Evolutionary conservation across 2,888 invertebrate genomes (phyloP).

Genomic region (Drosophila fungiperda): DNA sequence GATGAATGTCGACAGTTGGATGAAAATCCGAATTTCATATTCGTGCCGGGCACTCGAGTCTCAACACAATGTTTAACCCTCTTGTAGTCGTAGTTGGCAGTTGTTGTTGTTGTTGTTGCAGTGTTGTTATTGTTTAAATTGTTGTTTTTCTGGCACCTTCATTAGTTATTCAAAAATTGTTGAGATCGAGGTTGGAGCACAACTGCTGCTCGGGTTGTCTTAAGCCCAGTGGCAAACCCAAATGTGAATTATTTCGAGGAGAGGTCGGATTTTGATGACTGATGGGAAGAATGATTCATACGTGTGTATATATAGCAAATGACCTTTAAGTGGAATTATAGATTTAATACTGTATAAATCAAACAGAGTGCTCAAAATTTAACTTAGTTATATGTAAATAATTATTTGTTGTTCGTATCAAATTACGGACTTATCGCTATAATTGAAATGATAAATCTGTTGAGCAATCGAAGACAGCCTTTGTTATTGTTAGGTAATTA

Average conservation of each 20-base stretch:
- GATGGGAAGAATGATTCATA: constrained; percentile 20
- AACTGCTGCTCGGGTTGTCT: constrained; percentile 67
- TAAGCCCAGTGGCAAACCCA: constrained; percentile 45
- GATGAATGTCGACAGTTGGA: constrained; percentile 78
- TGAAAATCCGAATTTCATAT: constrained; percentile 77
- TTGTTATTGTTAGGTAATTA: constrained; percentile 12
- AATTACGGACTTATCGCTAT: background rate
- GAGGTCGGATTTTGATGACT: constrained; percentile 17
- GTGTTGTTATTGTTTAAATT: constrained; percentile 66
- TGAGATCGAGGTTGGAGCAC: constrained; percentile 59
- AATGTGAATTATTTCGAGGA: constrained; percentile 51
- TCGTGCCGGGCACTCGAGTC: constrained; percentile 68
- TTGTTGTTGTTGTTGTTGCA: constrained; percentile 15
- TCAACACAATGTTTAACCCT: constrained; percentile 52
- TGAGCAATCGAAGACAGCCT: background rate
- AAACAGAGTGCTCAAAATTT: constrained; percentile 1
- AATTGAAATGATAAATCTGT: background rate
- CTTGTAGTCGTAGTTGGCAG: constrained; percentile 27
- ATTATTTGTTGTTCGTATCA: background rate
- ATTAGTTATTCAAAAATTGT: constrained; percentile 81
- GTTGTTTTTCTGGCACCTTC: constrained; percentile 74
- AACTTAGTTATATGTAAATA: background rate
- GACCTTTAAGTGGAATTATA: constrained; percentile 23
- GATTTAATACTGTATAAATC: constrained; percentile 7
- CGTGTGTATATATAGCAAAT: constrained; percentile 19